Percentiles rank a stretch among this genome's conserved stretches.
These are phyloP conservation scores for Sturmia bella DNA, from an alignment of 2,888 invertebrate genomes.

Conservation along the genomic window DNA sequence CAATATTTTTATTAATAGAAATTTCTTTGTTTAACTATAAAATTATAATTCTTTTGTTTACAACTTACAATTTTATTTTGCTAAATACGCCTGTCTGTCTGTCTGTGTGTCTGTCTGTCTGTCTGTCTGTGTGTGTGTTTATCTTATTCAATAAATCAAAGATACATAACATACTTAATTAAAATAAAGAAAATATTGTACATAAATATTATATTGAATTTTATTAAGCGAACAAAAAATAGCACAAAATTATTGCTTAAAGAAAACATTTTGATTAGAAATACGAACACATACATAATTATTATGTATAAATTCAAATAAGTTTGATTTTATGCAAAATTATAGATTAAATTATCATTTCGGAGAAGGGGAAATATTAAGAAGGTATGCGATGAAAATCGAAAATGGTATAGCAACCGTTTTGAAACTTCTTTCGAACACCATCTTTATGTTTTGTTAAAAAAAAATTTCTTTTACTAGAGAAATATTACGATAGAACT, in stretches of 20 bases:
- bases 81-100: slow-evolving; percentile 1
- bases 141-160: not conserved
- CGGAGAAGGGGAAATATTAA: not conserved
- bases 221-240: slow-evolving; percentile 22
- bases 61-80: slow-evolving; percentile 27
- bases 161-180: slow-evolving; percentile 23
- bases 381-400: no score
- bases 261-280: slow-evolving; percentile 20
- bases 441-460: no score
- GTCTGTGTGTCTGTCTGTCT: not conserved
- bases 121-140: not conserved
- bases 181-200: slow-evolving; percentile 25
- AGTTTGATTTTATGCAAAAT: not conserved
- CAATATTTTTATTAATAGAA: slow-evolving; percentile 30
- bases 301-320: slow-evolving; percentile 28
- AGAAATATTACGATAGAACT: no score
- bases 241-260: slow-evolving; percentile 3
- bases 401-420: no score
- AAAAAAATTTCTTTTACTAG: no score
- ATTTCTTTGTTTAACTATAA: slow-evolving; percentile 38
- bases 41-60: slow-evolving; percentile 21
- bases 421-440: no score
- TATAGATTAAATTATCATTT: slow-evolving; percentile 12
- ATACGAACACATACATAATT: slow-evolving; percentile 11
- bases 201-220: not conserved